Conservation (phyloP, 1,140 invertebrate genomes). For the Drosophila bifasciata region DNA sequence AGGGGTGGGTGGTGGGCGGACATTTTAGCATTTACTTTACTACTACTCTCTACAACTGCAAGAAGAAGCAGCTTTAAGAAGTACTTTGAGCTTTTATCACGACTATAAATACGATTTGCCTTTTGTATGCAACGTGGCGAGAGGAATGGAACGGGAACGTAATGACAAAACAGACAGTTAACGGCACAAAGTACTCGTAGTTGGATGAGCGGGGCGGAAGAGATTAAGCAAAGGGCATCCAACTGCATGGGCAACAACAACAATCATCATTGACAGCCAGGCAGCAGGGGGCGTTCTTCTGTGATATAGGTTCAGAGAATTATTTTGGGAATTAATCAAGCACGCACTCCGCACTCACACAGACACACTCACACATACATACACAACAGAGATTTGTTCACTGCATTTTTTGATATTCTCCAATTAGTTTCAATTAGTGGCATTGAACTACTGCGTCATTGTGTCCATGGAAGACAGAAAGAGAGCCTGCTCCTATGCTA, state of each 20-base stretch:
- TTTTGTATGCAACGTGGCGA: constrained; percentile 69
- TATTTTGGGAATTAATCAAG: constrained; percentile 46
- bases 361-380: constrained; percentile 27
- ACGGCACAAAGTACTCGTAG: constrained; percentile 57
- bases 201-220: constrained; percentile 33
- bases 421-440: constrained; percentile 80
- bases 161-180: constrained; percentile 75
- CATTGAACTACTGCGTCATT: constrained; percentile 64
- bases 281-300: constrained; percentile 58
- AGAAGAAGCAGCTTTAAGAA: constrained; percentile 4
- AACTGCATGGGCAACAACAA: constrained; percentile 44
- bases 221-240: constrained; percentile 55
- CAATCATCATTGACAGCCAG: constrained; percentile 31
- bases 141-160: constrained; percentile 60
- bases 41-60: constrained; percentile 12
- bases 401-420: constrained; percentile 67
- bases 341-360: constrained; percentile 16
- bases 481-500: constrained; percentile 24
- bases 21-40: constrained; percentile 18
- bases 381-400: constrained; percentile 22
- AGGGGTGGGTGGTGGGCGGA: neutral
- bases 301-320: constrained; percentile 1
- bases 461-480: constrained; percentile 22
- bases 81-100: constrained; percentile 56
- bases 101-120: constrained; percentile 70